Evolutionary conservation across 1,140 invertebrate genomes (phyloP), one percentile per base, ranked within the genome.

Genomic region (Neodiprion virginianus): DNA sequence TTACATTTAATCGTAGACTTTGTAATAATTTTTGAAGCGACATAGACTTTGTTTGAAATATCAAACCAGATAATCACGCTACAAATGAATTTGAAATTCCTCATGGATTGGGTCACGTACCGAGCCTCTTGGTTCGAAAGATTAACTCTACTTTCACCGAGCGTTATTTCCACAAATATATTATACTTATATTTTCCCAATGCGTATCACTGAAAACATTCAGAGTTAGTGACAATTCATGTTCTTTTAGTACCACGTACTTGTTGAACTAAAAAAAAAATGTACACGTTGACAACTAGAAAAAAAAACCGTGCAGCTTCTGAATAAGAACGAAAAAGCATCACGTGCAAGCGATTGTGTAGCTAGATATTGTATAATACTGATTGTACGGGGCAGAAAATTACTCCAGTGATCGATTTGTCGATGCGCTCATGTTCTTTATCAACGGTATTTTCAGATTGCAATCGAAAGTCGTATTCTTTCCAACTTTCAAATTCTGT

Each of bases 121-220:
- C n/a, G 4, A 17, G 8, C 8, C n/a, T 61, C n/a, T 8, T 17
- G n/a, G 5, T 17, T 7, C 11, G 53, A 14, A 61, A 17, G 11
- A 61, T 12, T 17, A 8, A 7, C 53, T 17, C n/a, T 12, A 7
- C 8, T 12, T 61, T 14, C 28, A 69, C 74, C 67, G 28, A 71
- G 40, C 23, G 50, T 49, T 50, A 77, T 74, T 74, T 74, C 74
- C 67, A 74, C 73, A 49, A 73, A 49, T 67, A 74, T 48, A 50
- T 79, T 72, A 70, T 77, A 77, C 17, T 21, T 21, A 21, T 74
- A 79, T 21, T 72, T 67, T 69, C 67, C 75, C 74, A 79, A 67
- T 75, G 71, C 40, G 72, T 76, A 23, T 74, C 48, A 76, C 75
- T 75, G 40, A 76, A 65, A 61, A 74, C 49, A 48, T 77, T 79